phyloP scores from a whole-genome alignment of 1,140 invertebrate genomes.

The Geopemphigus sp. region DNA sequence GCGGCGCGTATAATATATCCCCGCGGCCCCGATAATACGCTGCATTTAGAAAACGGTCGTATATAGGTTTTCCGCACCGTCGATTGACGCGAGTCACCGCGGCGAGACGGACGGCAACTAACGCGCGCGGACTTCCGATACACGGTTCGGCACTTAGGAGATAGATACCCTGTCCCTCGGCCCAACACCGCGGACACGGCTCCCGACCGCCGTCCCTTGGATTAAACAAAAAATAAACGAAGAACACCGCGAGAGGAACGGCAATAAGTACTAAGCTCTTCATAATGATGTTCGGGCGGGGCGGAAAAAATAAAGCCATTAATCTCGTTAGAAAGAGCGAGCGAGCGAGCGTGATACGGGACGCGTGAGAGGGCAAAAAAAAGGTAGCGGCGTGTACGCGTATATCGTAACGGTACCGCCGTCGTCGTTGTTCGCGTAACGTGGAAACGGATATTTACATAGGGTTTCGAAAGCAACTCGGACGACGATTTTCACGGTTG shows the following conservation, averaged over 20 bases:
- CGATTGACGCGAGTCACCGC: constrained; percentile 27
- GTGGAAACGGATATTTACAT: constrained; percentile 33
- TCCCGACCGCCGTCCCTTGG: no score
- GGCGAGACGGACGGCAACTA: neutral
- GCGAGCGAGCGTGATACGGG: neutral
- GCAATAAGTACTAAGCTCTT: constrained; percentile 39
- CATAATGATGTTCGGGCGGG: constrained; percentile 41
- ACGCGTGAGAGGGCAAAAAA: neutral
- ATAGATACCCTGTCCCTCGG: no score
- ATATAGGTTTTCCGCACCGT: neutral
- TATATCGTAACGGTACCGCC: neutral
- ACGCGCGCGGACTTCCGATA: constrained; percentile 22
- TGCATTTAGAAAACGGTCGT: constrained; percentile 38
- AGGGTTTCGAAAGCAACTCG: constrained; percentile 39
- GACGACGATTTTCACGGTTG: constrained; percentile 33
- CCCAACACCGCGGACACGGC: no score
- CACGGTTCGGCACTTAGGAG: constrained; percentile 46
- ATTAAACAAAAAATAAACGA: no score
- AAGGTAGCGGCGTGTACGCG: neutral
- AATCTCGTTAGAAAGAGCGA: constrained; percentile 13
- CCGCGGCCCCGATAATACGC: neutral
- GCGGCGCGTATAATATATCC: neutral
- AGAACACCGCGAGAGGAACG: neutral
- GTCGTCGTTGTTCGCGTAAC: no score
- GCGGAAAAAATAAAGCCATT: constrained; percentile 43